Base-by-base conservation (phyloP, 2,797 vertebrate species). In the Acestrorhynchus altus region DNA sequence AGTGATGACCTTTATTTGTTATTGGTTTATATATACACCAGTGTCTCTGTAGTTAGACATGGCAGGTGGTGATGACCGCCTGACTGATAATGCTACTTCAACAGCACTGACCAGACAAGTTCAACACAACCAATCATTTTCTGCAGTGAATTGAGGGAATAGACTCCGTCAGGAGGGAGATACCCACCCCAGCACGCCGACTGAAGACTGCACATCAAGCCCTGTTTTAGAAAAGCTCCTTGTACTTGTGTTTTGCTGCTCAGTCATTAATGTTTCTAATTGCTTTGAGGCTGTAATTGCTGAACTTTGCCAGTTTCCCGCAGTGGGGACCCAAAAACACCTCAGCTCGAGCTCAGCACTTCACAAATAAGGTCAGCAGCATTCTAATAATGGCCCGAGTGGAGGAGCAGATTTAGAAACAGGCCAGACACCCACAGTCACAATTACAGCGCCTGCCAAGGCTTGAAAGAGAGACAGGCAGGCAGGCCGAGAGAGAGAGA, bases 371-470 rank as follows among this genome's bases (percentile, higher is more conserved):
- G 76, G 72, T 75, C 80, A 82, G 40, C 59, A 78, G 44, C 49
- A 54, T 82, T 78, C 74, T 82, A 82, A 82, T 75, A 68, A 82
- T 82, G 76, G 72, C 65, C 59, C 39, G 69, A 71, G 74, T 52
- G 26, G 66, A 84, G 64, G 64, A 67, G 71, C 60, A 24, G 71
- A 84, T 84, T 79, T 82, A 82, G 83, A 82, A 84, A 72, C 74
- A 77, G 72, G 80, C 81, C 80, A 84, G 74, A 70, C 76, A 82
- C 80, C 74, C 69, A 79, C 74, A 82, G 81, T 68, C 51, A 63
- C 60, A 79, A 72, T 80, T 84, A 77, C 71, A 80, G 51, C 71
- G 67, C 60, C 77, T 78, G 66, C 74, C 73, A 81, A 68, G 78
- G 59, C 72, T 71, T 75, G 79, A 76, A 63, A 81, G 81, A 83